These are phyloP conservation scores for Volucella inanis DNA, from an alignment of 2,888 invertebrate genomes.

Conservation along the genomic window DNA sequence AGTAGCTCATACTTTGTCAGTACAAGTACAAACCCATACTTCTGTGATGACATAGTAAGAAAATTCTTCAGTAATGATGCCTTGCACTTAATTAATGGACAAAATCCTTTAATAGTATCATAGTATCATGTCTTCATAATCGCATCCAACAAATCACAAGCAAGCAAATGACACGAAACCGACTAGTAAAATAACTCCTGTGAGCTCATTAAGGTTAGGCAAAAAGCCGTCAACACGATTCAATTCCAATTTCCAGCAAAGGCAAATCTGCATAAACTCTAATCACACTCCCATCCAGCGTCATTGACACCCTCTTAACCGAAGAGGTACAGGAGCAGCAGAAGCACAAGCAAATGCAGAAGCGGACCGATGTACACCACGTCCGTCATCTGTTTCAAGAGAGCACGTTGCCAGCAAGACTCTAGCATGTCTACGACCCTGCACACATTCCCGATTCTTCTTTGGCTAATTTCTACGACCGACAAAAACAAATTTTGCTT, in stretches of 20 bases:
- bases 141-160: conserved; percentile 74
- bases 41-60: conserved; percentile 73
- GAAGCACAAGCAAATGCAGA: conserved; percentile 55
- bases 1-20: no score
- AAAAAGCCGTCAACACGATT: conserved; percentile 75
- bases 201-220: conserved; percentile 73
- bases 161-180: conserved; percentile 75
- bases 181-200: conserved; percentile 69
- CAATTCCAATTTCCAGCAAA: conserved; percentile 69
- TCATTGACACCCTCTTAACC: conserved; percentile 72
- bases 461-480: conserved; percentile 71
- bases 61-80: conserved; percentile 58
- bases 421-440: conserved; percentile 52
- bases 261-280: conserved; percentile 71
- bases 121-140: conserved; percentile 74
- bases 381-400: conserved; percentile 65
- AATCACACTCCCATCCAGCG: conserved; percentile 59
- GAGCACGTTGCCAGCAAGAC: conserved; percentile 22
- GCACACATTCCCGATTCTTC: conserved; percentile 35
- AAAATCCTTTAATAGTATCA: conserved; percentile 73
- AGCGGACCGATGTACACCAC: conserved; percentile 64
- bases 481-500: conserved; percentile 73
- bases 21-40: conserved; percentile 8
- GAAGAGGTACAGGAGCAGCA: conserved; percentile 61
- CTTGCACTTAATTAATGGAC: conserved; percentile 74